Evolutionary conservation across 2,113 vertebrate species (phyloP).

Genomic region (Sturnus vulgaris): DNA sequence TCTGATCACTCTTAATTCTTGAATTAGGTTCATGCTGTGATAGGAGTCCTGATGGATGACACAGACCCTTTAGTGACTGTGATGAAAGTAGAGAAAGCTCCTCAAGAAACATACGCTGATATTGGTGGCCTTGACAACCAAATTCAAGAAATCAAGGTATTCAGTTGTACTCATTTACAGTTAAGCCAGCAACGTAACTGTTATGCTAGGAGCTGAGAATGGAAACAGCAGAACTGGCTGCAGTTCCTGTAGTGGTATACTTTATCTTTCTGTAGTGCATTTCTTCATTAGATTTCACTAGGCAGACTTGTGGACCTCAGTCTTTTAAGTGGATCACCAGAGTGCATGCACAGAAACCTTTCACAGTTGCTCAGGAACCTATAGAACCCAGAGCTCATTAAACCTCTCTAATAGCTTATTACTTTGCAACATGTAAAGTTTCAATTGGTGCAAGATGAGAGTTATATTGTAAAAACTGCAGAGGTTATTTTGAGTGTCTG

Average conservation of each 20-base stretch:
- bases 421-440: background rate
- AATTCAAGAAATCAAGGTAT: conserved; percentile 97
- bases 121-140: conserved; percentile 96
- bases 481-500: background rate
- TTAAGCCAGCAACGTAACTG: background rate
- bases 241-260: background rate
- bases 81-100: conserved; percentile 98
- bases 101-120: conserved; percentile 95
- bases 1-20: background rate
- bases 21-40: conserved; percentile 92
- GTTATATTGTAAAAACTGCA: background rate
- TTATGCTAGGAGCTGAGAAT: background rate
- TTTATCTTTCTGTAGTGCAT: background rate
- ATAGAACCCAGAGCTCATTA: background rate
- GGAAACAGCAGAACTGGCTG: background rate
- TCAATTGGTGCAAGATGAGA: background rate
- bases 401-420: background rate
- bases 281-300: background rate
- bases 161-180: background rate
- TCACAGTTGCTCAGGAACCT: background rate
- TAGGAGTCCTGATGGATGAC: conserved; percentile 97
- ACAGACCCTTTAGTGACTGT: conserved; percentile 96
- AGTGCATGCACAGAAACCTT: background rate
- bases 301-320: rapidly evolving
- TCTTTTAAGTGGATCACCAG: background rate